phyloP scores from a whole-genome alignment of 2,113 vertebrate genomes.

The Phaethon lepturus region DNA sequence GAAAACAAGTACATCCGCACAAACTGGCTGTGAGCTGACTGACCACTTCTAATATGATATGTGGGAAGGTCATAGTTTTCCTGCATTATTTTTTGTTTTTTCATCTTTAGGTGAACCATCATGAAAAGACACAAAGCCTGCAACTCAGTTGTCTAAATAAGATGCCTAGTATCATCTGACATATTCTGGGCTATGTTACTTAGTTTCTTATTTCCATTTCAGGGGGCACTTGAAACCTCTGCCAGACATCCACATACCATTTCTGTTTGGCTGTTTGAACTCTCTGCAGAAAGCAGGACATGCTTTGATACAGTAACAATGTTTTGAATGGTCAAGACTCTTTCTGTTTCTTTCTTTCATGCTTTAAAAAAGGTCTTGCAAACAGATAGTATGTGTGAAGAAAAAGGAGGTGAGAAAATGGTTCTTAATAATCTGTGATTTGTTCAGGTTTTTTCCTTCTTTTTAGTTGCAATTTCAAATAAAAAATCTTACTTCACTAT shows the following conservation, averaged over 20 bases:
- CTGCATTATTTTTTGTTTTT: background rate
- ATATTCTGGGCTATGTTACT: background rate
- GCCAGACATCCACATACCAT: background rate
- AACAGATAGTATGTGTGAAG: background rate
- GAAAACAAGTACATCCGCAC: background rate
- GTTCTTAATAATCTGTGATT: background rate
- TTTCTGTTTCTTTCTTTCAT: background rate
- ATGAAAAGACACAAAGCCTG: background rate
- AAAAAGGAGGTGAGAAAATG: background rate
- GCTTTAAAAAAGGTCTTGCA: background rate
- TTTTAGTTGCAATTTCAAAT: background rate
- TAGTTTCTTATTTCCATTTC: background rate
- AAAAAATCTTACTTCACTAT: background rate
- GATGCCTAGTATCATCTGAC: background rate
- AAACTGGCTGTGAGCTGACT: background rate
- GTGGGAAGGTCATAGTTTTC: background rate
- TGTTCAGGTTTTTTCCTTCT: background rate
- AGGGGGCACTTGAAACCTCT: background rate
- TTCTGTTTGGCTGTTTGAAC: background rate
- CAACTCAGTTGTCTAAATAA: background rate
- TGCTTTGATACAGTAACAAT: background rate
- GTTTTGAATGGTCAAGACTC: background rate
- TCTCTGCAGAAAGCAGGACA: background rate
- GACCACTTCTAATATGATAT: background rate
- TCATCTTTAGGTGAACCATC: background rate